phyloP scores from a whole-genome alignment of 2,888 invertebrate genomes.

The Suillia variegata region DNA sequence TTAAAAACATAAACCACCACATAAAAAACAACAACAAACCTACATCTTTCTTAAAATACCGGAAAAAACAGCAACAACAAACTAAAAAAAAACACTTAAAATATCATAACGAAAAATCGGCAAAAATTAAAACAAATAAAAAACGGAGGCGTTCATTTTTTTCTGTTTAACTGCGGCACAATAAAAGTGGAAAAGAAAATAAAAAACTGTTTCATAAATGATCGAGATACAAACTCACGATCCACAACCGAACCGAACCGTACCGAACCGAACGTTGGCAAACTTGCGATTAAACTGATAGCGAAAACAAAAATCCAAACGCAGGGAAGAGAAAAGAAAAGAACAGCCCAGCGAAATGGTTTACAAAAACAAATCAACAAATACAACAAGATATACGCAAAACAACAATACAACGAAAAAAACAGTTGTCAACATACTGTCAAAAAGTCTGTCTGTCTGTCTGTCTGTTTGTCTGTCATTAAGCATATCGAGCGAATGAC shows the following conservation, averaged over 20 bases:
- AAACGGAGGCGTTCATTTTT: background rate
- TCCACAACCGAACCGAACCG: slow-evolving; percentile 4
- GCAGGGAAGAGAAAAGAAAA: background rate
- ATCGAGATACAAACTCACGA: background rate
- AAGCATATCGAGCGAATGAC: background rate
- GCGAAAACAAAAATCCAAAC: slow-evolving; percentile 10
- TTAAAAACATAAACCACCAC: no score
- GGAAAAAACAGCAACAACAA: no score
- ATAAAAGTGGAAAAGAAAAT: background rate
- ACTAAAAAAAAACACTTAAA: no score
- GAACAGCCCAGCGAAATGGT: background rate
- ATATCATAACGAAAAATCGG: background rate
- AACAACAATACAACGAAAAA: no score
- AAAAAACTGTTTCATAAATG: background rate
- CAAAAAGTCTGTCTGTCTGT: no score
- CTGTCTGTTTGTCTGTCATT: slow-evolving; percentile 17
- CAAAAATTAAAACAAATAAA: background rate
- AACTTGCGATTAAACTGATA: slow-evolving; percentile 41
- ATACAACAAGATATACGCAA: background rate
- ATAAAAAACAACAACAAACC: no score
- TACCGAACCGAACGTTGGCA: slow-evolving; percentile 35
- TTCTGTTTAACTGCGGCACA: background rate
- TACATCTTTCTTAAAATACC: no score
- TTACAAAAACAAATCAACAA: background rate
- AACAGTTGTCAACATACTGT: slow-evolving; percentile 22